Conservation (phyloP, 2,113 vertebrate species). For the Tautogolabrus adspersus region DNA sequence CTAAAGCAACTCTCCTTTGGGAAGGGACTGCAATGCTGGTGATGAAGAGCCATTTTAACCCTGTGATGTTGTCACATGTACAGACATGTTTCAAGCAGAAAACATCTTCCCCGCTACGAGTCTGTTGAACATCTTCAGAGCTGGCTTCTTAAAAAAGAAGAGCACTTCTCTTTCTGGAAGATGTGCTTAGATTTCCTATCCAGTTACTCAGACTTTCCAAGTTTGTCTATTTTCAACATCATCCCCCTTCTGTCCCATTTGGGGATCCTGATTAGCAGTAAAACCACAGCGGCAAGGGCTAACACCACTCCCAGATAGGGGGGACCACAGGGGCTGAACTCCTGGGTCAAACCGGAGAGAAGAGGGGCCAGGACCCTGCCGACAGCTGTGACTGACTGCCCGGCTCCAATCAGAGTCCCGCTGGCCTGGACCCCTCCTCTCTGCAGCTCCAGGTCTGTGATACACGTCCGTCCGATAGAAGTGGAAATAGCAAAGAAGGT, state of each 20-base stretch:
- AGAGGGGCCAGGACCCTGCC: slow-evolving; percentile 90
- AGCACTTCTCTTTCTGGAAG: slow-evolving; percentile 38
- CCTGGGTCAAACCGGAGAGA: slow-evolving; percentile 92
- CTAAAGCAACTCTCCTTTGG: slow-evolving; percentile 4
- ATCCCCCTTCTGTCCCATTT: slow-evolving; percentile 71
- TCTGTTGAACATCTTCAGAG: slow-evolving; percentile 24
- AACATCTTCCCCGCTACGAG: neutral
- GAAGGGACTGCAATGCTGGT: slow-evolving; percentile 36
- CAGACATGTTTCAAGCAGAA: neutral
- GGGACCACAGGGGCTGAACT: slow-evolving; percentile 93
- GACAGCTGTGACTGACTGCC: slow-evolving; percentile 94
- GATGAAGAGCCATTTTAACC: neutral
- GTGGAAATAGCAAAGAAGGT: slow-evolving; percentile 93
- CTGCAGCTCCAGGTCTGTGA: slow-evolving; percentile 91
- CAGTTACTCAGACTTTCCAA: slow-evolving; percentile 28
- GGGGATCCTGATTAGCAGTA: slow-evolving; percentile 82
- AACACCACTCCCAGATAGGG: slow-evolving; percentile 88
- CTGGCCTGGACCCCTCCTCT: slow-evolving; percentile 86
- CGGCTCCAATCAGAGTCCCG: slow-evolving; percentile 91
- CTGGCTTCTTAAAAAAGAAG: slow-evolving; percentile 28
- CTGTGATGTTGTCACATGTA: neutral
- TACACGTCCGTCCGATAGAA: slow-evolving; percentile 89
- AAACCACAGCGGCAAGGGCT: slow-evolving; percentile 84
- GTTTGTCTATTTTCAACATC: slow-evolving; percentile 48
- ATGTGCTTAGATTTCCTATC: neutral